Conservation (phyloP, 2,888 invertebrate genomes). For the Aleiodes testaceus region DNA sequence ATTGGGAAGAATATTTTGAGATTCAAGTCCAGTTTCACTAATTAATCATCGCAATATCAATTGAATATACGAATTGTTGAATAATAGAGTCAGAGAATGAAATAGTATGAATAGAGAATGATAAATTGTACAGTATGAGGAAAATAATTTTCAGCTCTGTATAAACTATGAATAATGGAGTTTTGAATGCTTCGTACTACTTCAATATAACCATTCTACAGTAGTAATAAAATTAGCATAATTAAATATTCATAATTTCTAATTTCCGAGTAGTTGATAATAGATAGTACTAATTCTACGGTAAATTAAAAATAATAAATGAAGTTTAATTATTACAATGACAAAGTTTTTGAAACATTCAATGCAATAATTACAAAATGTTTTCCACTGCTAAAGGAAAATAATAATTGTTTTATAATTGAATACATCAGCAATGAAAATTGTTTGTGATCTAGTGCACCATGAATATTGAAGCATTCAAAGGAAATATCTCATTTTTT, state of each 20-base stretch:
- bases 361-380: not conserved
- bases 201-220: slow-evolving; percentile 22
- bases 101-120: not conserved
- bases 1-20: not conserved
- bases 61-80: slow-evolving; percentile 22
- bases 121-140: not conserved
- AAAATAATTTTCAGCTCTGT: slow-evolving; percentile 23
- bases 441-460: too few species aligned
- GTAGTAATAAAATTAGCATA: slow-evolving; percentile 8
- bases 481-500: too few species aligned
- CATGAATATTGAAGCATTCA: too few species aligned
- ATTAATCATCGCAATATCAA: slow-evolving; percentile 21
- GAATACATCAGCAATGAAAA: not conserved
- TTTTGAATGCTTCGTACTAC: slow-evolving; percentile 3
- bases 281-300: not conserved
- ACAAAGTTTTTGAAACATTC: not conserved
- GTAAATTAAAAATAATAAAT: not conserved
- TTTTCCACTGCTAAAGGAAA: not conserved
- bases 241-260: slow-evolving; percentile 10
- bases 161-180: slow-evolving; percentile 19
- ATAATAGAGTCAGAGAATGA: slow-evolving; percentile 16
- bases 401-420: not conserved
- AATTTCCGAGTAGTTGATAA: slow-evolving; percentile 10
- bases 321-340: not conserved
- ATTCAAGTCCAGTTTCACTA: slow-evolving; percentile 2